Evolutionary conservation across 2,797 vertebrate species (phyloP), one percentile per base, ranked within the genome.

Genomic region (Microctenopoma lineatum): DNA sequence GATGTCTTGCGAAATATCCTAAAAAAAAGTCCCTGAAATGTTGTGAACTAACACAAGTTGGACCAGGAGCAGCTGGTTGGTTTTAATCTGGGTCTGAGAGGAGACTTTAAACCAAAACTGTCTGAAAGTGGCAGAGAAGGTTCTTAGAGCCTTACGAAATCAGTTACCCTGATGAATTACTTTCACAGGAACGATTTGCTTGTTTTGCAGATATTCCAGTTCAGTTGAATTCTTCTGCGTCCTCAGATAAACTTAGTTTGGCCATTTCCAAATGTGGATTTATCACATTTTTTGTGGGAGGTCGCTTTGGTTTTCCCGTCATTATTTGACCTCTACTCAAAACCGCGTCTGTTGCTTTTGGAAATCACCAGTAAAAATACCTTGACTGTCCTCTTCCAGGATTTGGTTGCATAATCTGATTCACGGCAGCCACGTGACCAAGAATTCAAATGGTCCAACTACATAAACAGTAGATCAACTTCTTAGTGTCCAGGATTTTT

Each of bases 271-370:
- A 41, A 25, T 7, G 39, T 50, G 39, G 13, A 10, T 52, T 58
- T 12, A 12, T 65, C 46, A 34, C 50, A 55, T 56, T 32, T 21
- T 18, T 59, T 39, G 52, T 4, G 16, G 1, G 21, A 12, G 45
- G 52, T 25, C 13, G 15, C 51, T 47, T 50, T 45, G 55, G 21
- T 46, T 61, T 60, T 41, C 46, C 55, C 47, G 53, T 70, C 61
- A n/a, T 70, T 12, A 16, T 56, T 3, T 58, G 53, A 77, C 64
- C 38, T 59, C 27, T 3, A 6, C 32, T 57, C 54, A 39, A 71
- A 59, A 72, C 58, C 0, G 51, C 14, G 59, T 4, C 18, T 27
- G 42, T 21, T 57, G 44, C 25, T 45, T 26, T 29, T 32, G 32
- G 52, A 45, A 46, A 51, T 44, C 41, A 4, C 14, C 63, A 75